These are phyloP conservation scores for Poeciliopsis occidentalis DNA, from an alignment of 2,113 vertebrate species.

Conservation along the genomic window DNA sequence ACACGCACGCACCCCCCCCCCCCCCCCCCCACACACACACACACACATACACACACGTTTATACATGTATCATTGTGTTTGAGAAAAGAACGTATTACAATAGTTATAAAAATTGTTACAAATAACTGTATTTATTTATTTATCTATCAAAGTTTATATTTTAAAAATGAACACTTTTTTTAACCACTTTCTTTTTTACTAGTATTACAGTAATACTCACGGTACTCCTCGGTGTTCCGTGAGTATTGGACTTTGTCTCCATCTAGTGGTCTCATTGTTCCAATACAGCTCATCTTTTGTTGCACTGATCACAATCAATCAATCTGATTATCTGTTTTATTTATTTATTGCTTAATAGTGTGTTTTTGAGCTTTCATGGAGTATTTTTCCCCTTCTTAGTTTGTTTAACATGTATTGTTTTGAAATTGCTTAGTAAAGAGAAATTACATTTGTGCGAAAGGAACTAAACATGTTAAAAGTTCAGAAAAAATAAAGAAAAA, in stretches of 20 bases:
- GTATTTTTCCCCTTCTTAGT: neutral
- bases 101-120: neutral
- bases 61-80: too few relatives aligned
- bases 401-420: neutral
- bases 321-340: neutral
- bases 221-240: too few relatives aligned
- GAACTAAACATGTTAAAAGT: neutral
- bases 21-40: too few relatives aligned
- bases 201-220: neutral
- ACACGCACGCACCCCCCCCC: too few relatives aligned
- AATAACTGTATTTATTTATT: neutral
- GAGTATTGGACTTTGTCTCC: constrained; percentile 45
- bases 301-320: neutral
- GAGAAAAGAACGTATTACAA: neutral
- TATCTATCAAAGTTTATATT: neutral
- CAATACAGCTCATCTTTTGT: too few relatives aligned
- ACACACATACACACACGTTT: too few relatives aligned
- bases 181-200: too few relatives aligned
- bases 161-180: neutral
- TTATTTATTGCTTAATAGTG: neutral
- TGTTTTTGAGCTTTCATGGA: neutral
- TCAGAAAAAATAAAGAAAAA: neutral
- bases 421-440: neutral
- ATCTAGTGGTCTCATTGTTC: constrained; percentile 38
- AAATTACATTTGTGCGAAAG: neutral